A percentile compares a stretch with the other conserved stretches of the same genome.
Conservation (phyloP, 2,888 invertebrate genomes). For the Hoplodrina ambigua region DNA sequence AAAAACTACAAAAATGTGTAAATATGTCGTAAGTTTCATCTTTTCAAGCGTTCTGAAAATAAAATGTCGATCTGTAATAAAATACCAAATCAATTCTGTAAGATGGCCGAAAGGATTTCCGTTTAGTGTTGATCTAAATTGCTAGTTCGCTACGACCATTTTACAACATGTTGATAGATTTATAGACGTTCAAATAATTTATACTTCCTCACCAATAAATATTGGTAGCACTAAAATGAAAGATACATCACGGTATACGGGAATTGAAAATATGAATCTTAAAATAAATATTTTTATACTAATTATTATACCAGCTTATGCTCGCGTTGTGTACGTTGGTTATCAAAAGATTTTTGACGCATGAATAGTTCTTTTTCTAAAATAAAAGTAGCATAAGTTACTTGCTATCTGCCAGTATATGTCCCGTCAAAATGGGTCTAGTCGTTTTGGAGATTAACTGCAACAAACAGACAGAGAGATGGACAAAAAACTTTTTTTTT, state of each 20-base stretch:
- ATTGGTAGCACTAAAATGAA: slow-evolving; percentile 30
- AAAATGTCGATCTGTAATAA: slow-evolving; percentile 8
- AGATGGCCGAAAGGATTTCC: slow-evolving; percentile 35
- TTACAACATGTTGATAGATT: slow-evolving; percentile 51
- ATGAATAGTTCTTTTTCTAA: too few species aligned
- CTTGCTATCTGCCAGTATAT: too few species aligned
- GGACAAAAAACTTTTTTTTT: too few species aligned
- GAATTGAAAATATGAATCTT: slow-evolving; percentile 4
- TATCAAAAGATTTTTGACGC: too few species aligned
- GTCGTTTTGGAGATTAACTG: too few species aligned
- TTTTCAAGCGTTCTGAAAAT: slow-evolving; percentile 15
- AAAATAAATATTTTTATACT: not conserved
- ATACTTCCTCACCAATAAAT: slow-evolving; percentile 38
- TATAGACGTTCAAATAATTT: slow-evolving; percentile 50
- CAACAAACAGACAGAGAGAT: too few species aligned
- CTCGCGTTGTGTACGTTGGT: too few species aligned
- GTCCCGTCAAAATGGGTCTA: too few species aligned
- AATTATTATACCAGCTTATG: not conserved
- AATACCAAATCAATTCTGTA: slow-evolving; percentile 17
- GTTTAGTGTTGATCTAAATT: slow-evolving; percentile 29
- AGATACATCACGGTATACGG: slow-evolving; percentile 5
- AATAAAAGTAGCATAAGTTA: too few species aligned
- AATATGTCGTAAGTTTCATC: not conserved
- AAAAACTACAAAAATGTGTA: too few species aligned
- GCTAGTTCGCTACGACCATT: slow-evolving; percentile 36